Evolutionary conservation across 2,797 vertebrate genomes (phyloP), one percentile per base, ranked within the genome.

Genomic region (Emydoidea blandingii): DNA sequence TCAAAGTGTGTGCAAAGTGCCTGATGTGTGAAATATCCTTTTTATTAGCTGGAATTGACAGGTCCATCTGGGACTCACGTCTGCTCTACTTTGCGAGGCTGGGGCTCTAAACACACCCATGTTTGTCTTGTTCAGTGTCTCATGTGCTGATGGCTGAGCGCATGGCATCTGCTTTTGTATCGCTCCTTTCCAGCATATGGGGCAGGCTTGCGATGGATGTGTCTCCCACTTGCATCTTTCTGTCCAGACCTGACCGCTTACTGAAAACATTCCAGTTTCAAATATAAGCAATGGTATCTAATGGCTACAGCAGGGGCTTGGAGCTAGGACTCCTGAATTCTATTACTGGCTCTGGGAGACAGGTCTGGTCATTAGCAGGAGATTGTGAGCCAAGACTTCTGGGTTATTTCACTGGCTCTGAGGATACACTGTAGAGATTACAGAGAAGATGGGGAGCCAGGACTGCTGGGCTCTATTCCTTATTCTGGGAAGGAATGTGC

Each of bases 11-110:
- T 79, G 88, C 3, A 0, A 92, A 94, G 87, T 56, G 90, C 83
- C 91, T 90, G 93, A 94, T 62, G 87, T 94, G 94, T 88, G 86
- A 96, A 97, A 96, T 91, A 88, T 54, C 89, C 82, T 95, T 87
- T 88, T 91, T 80, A 95, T 95, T 94, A 95, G 92, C 81, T 85
- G 79, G 81, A 92, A 95, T 94, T 93, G 94, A 56, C 7, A 2
- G 57, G 59, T 91, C 94, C 79, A 2, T 8, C 90, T 91, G 94
- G 95, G 91, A 96, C 79, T 80, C 3, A 2, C 0, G 41, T 49
- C 86, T 81, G 80, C 91, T 94, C 83, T 1, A 4, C 81, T 86
- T 81, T 41, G 79, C 5, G 50, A 82, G 80, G 86, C 76, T 5
- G 50, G 83, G 25, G 85, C 85, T 82, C 83, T 56, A 50, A 37